These are phyloP conservation scores for Sebastes ruberrimus DNA, from an alignment of 2,797 vertebrate species.

Conservation along the genomic window DNA sequence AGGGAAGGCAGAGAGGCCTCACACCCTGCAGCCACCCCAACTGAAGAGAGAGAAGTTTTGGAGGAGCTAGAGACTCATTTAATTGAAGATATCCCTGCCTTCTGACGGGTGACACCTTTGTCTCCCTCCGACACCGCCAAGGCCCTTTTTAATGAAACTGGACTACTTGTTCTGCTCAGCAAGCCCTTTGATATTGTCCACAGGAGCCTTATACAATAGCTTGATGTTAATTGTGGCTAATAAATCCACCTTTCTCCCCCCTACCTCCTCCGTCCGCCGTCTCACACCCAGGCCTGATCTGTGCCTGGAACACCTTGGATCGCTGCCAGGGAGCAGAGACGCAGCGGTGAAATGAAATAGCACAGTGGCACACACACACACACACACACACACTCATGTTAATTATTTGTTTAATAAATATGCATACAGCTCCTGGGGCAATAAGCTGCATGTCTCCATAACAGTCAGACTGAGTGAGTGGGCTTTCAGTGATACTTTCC, in stretches of 20 bases:
- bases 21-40: constrained; percentile 24
- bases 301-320: constrained; percentile 56
- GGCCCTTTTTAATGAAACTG: constrained; percentile 51
- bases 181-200: constrained; percentile 59
- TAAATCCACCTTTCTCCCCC: constrained; percentile 59
- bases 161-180: constrained; percentile 50
- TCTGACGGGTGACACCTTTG: constrained; percentile 53
- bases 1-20: constrained; percentile 5
- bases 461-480: constrained; percentile 13
- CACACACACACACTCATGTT: constrained; percentile 39
- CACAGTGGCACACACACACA: constrained; percentile 17
- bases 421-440: constrained; percentile 64
- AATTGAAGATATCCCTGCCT: constrained; percentile 31
- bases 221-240: constrained; percentile 76
- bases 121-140: constrained; percentile 41
- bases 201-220: constrained; percentile 59
- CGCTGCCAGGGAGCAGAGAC: constrained; percentile 52
- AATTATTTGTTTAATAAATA: constrained; percentile 81
- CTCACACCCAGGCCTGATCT: constrained; percentile 34
- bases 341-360: constrained; percentile 60
- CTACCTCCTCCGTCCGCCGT: background rate
- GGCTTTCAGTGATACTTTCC: constrained; percentile 31
- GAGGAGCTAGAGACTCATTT: constrained; percentile 29
- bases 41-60: background rate
- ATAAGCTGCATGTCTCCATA: constrained; percentile 25